A percentile compares a stretch with the other conserved stretches of the same genome.
Evolutionary conservation across 2,888 invertebrate species (phyloP).

Genomic region (Coelinius sp.): DNA sequence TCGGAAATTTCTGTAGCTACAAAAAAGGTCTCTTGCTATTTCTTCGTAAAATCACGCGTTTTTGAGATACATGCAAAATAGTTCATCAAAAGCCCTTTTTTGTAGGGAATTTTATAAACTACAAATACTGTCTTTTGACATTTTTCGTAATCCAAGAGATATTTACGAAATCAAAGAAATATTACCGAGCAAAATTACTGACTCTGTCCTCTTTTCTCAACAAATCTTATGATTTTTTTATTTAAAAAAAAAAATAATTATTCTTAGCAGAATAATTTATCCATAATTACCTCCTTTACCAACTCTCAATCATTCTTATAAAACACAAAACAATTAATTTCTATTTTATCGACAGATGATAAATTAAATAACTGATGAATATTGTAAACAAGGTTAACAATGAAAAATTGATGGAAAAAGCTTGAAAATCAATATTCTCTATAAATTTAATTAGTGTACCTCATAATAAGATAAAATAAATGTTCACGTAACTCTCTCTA

Average conservation of each 20-base stretch:
- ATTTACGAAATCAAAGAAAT: too few relatives aligned
- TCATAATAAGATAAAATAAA: not conserved
- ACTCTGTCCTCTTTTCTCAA: too few relatives aligned
- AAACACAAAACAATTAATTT: not conserved
- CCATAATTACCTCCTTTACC: not conserved
- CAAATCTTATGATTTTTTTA: too few relatives aligned
- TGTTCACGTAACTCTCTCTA: constrained; percentile 27
- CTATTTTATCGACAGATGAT: not conserved
- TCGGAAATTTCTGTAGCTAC: too few relatives aligned
- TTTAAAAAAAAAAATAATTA: too few relatives aligned
- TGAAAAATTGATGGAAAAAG: not conserved
- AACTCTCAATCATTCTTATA: not conserved
- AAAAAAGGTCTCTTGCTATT: too few relatives aligned
- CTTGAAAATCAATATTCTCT: not conserved
- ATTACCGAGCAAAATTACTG: too few relatives aligned
- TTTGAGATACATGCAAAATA: too few relatives aligned
- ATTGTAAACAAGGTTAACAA: constrained; percentile 19
- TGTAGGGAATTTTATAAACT: not conserved
- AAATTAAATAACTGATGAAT: not conserved
- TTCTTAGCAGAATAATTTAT: constrained; percentile 15
- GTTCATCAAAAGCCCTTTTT: not conserved
- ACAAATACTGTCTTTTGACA: not conserved
- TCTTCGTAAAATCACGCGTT: too few relatives aligned
- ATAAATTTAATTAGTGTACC: not conserved
- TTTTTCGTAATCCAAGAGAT: too few relatives aligned